phyloP scores from a whole-genome alignment of 2,888 invertebrate genomes.

The Trichogramma evanescens region DNA sequence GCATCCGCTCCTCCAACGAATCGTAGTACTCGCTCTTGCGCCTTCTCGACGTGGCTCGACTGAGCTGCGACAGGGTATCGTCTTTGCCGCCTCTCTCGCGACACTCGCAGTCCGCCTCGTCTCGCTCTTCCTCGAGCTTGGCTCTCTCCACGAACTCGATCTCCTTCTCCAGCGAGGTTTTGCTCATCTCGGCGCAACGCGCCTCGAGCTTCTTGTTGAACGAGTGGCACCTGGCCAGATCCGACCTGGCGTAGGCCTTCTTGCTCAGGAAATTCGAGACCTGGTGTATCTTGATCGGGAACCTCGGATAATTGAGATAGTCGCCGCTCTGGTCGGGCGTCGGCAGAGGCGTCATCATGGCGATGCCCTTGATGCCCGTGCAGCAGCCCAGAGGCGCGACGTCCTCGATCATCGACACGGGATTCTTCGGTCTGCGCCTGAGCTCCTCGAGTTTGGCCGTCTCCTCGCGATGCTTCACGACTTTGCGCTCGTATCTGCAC shows the following conservation, averaged over 20 bases:
- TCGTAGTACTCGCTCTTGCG: neutral
- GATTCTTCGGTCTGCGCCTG: constrained; percentile 26
- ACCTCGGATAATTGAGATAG: constrained; percentile 30
- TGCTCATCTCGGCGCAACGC: neutral
- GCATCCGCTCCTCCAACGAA: neutral
- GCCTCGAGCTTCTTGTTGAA: neutral
- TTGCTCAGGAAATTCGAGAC: constrained; percentile 7
- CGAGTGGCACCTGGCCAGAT: neutral
- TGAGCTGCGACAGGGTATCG: neutral
- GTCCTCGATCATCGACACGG: neutral
- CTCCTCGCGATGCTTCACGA: constrained; percentile 32
- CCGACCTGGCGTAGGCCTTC: neutral
- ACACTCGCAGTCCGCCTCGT: neutral
- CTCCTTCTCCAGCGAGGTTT: neutral
- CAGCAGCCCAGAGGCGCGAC: no score
- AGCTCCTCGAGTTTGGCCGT: constrained; percentile 27
- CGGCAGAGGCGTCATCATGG: constrained; percentile 30
- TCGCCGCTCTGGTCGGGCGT: constrained; percentile 30
- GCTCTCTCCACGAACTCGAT: neutral
- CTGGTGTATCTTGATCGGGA: constrained; percentile 22
- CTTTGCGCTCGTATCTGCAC: constrained; percentile 37
- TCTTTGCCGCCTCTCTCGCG: neutral
- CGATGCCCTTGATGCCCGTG: constrained; percentile 27
- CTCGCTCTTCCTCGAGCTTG: neutral
- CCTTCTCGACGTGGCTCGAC: neutral